Evolutionary conservation across 2,797 vertebrate genomes (phyloP), one percentile per base, ranked within the genome.

Genomic region (Microtus californicus): DNA sequence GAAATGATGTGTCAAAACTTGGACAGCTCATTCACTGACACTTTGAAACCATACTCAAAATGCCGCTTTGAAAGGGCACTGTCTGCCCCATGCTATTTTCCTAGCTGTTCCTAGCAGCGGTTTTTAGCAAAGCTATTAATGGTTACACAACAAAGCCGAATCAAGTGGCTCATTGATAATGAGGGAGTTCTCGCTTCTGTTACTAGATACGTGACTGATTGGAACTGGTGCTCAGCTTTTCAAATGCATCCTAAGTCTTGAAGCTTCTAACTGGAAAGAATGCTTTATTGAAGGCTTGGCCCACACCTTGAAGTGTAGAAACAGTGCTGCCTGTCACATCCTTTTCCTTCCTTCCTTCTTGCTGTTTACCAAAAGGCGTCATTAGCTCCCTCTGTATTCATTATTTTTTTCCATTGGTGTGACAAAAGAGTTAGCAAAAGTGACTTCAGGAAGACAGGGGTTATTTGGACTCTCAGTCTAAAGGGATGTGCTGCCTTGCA

Each of bases 101-200:
- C 63, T 61, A 89, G 90, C 73, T 96, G 61, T 89, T 78, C 43
- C 31, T 43, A 94, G 85, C 48, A 91, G 37, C 79, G 48, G 31
- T 34, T 95, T 96, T 83, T 88, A 90, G 88, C 34, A 93, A 31
- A 92, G 69, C 37, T 76, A 48, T 71, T 93, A 95, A 95, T 79
- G 78, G 65, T 63, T 87, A 61, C 12, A 95, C 73, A 76, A 82
- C 81, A 95, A 90, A 91, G 45, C 48, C 76, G 78, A 29, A 63
- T 94, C 81, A 91, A 94, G 77, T 67, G 90, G 78, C 79, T 96
- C 77, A 82, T 19, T 86, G 87, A 85, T 91, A 92, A 97, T 89
- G 90, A 95, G 71, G 77, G 67, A 61, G 51, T 56, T 94, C 93
- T 96, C 71, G 40, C 71, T 87, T 71, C 45, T 82, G 31, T 80